Percentiles rank a stretch among this genome's conserved stretches.
phyloP scores from a whole-genome alignment of 2,888 invertebrate species.

The Drosophila dives region DNA sequence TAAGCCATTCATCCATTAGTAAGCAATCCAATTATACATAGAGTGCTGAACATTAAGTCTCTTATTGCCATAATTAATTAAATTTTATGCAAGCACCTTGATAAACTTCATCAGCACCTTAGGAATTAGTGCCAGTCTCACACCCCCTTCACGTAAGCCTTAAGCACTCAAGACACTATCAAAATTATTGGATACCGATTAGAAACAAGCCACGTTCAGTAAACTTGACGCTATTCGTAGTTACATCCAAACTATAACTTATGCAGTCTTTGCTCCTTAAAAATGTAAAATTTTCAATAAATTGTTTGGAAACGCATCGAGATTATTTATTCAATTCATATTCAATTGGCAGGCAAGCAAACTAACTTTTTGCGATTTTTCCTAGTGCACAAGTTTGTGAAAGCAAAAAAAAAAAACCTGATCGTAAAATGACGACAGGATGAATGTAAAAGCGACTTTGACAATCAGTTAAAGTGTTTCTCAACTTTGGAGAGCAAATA shows the following conservation, averaged over 20 bases:
- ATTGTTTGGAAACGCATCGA: neutral
- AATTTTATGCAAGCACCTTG: neutral
- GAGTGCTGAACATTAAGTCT: slow-evolving; percentile 1
- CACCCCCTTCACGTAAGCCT: neutral
- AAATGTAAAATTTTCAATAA: neutral
- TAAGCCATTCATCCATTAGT: neutral
- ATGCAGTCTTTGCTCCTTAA: neutral
- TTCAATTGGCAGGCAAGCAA: neutral
- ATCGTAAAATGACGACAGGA: neutral
- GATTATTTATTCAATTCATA: neutral
- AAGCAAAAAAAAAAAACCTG: neutral
- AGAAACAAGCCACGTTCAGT: neutral
- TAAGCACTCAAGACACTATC: neutral
- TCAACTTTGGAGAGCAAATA: slow-evolving; percentile 8
- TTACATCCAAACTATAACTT: neutral
- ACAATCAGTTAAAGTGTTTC: slow-evolving; percentile 13
- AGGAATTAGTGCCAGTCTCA: neutral
- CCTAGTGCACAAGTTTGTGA: neutral
- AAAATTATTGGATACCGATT: neutral
- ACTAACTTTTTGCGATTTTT: neutral
- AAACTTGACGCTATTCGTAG: neutral
- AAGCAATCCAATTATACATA: neutral
- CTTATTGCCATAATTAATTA: slow-evolving; percentile 1
- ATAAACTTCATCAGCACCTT: neutral
- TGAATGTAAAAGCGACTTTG: neutral